Evolutionary conservation across 2,888 invertebrate species (phyloP).

Genomic region (Ophion slaviceki): DNA sequence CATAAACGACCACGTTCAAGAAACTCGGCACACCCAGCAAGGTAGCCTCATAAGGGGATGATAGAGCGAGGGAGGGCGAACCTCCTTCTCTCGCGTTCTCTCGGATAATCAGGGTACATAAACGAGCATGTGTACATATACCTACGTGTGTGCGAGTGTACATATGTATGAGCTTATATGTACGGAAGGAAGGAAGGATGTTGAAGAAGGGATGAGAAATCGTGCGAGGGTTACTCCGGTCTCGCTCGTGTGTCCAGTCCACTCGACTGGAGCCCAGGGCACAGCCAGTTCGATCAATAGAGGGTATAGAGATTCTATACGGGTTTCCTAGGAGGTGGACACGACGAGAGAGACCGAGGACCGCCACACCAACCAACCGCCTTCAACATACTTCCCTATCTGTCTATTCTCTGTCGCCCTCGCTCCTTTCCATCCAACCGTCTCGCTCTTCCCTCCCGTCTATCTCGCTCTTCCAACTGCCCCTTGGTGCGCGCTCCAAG

Average conservation of each 20-base stretch:
- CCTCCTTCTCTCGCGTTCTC: not conserved
- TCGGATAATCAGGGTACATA: slow-evolving; percentile 53
- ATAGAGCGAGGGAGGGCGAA: slow-evolving; percentile 31
- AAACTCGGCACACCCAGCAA: slow-evolving; percentile 51
- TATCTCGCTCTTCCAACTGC: slow-evolving; percentile 39
- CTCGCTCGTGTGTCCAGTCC: slow-evolving; percentile 81
- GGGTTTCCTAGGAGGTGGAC: slow-evolving; percentile 82
- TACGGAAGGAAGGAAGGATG: slow-evolving; percentile 57
- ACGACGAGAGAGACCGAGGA: slow-evolving; percentile 66
- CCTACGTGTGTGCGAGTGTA: slow-evolving; percentile 3
- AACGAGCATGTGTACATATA: slow-evolving; percentile 50
- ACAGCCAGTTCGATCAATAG: slow-evolving; percentile 82
- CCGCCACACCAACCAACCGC: slow-evolving; percentile 46
- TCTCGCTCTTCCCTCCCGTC: slow-evolving; percentile 34
- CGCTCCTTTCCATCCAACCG: slow-evolving; percentile 67
- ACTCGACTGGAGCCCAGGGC: slow-evolving; percentile 82
- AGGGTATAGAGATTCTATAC: slow-evolving; percentile 81
- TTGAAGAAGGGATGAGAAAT: slow-evolving; percentile 72
- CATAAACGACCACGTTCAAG: slow-evolving; percentile 53
- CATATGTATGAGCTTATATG: slow-evolving; percentile 26
- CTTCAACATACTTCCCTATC: slow-evolving; percentile 25
- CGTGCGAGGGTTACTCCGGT: slow-evolving; percentile 77
- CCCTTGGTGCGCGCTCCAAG: slow-evolving; percentile 24
- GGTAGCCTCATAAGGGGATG: slow-evolving; percentile 61
- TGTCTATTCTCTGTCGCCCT: slow-evolving; percentile 31